Evolutionary conservation across 2,888 invertebrate genomes (phyloP).

Genomic region (Cryptophagus acutangulus): DNA sequence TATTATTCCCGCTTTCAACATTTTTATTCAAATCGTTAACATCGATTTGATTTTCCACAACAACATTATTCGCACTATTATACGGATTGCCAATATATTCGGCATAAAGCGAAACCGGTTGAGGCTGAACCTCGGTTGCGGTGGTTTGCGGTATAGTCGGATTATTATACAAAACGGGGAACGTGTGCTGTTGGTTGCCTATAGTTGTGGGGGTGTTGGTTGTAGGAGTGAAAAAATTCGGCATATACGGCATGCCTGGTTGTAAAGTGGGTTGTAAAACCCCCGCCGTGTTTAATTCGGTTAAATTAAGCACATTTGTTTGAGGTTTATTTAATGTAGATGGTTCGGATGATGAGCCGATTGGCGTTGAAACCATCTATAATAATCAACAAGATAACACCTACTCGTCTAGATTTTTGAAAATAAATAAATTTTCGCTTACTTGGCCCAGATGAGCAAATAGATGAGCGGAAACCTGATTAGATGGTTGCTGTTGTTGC

Average conservation of each 20-base stretch:
- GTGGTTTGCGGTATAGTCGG: conserved; percentile 29
- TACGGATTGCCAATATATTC: conserved; percentile 58
- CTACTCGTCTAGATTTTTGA: conserved; percentile 2
- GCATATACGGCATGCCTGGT: conserved; percentile 37
- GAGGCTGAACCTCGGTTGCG: conserved; percentile 31
- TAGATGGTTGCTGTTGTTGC: conserved; percentile 36
- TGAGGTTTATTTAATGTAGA: conserved; percentile 5
- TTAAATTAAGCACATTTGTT: no score
- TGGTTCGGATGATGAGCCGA: conserved; percentile 42
- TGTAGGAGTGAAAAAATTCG: conserved; percentile 24
- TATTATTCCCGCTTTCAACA: not conserved
- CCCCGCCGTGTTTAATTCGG: conserved; percentile 22
- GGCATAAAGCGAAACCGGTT: conserved; percentile 48
- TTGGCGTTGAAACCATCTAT: conserved; percentile 63
- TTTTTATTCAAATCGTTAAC: conserved; percentile 21
- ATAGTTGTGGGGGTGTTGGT: conserved; percentile 11
- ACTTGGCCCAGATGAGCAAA: conserved; percentile 53
- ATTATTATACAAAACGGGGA: conserved; percentile 42
- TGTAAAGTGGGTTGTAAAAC: conserved; percentile 34
- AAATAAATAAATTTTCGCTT: conserved; percentile 18
- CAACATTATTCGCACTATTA: conserved; percentile 32
- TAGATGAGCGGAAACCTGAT: conserved; percentile 46
- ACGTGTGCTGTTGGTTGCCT: conserved; percentile 34
- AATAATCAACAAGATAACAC: conserved; percentile 3
- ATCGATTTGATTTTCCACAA: conserved; percentile 2